Base-by-base conservation (phyloP, 2,888 invertebrate genomes). In the Andrena camellia region DNA sequence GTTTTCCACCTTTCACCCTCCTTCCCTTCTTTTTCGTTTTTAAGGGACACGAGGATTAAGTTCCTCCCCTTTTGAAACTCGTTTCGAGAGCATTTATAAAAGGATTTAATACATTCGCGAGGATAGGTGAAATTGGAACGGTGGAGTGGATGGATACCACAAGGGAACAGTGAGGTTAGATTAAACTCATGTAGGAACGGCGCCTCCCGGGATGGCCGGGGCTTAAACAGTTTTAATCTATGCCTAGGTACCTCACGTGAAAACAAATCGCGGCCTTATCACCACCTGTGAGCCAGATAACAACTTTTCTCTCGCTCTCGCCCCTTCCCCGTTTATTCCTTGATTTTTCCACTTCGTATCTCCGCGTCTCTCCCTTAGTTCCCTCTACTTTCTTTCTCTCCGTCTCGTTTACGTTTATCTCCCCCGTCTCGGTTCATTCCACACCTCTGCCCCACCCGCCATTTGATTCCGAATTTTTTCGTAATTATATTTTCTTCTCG, bases 181-280 rank as follows among this genome's bases (percentile, higher is more conserved):
- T 93, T 92, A 93, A 93, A 92, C 89, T 92, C 91, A 83, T 87
- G 88, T 89, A 88, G 88, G 88, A 90, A 89, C 89, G 86, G 88
- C 87, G 89, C 90, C 89, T 89, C 88, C 78, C 86, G 87, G 88
- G 90, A 88, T 87, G 79, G 88, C 86, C 85, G 75, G 85, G 87
- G 90, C 89, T 90, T 89, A 90, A 90, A 90, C 90, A 90, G 90
- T 92, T 92, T 91, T 91, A 91, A 92, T 91, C 92, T 90, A 90
- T 87, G 90, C 86, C 90, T 89, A 88, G 86, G 87, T 85, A 87
- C 89, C 88, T 88, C 88, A 90, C 87, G 90, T 88, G 90, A 90
- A 93, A 93, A 93, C 93, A 93, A 93, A 93, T 93, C 92, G 91
- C 85, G 84, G 91, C 89, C 92, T 93, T 93, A 93, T 93, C 93